Evolutionary conservation across 2,888 invertebrate genomes (phyloP).

Genomic region (Parnassius apollo): DNA sequence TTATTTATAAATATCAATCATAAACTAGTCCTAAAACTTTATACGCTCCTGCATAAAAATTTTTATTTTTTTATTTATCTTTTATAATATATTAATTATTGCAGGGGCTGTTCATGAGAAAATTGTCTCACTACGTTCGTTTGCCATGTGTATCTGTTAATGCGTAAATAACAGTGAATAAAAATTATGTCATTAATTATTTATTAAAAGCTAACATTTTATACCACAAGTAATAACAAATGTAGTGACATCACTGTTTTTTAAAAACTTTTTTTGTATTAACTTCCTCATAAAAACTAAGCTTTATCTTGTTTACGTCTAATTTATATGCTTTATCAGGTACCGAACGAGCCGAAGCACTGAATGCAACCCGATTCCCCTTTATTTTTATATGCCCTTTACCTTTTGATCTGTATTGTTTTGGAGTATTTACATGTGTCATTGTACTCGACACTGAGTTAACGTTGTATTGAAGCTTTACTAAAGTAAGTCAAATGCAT

Average conservation of each 20-base stretch:
- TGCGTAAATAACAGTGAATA: no score
- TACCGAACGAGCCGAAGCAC: constrained; percentile 11
- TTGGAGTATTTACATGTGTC: constrained; percentile 42
- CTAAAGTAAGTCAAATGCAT: no score
- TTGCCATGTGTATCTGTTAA: no score
- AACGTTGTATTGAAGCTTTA: background rate
- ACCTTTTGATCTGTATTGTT: constrained; percentile 60
- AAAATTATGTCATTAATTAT: no score
- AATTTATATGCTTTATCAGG: constrained; percentile 10
- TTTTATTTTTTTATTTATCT: no score
- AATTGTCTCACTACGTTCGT: background rate
- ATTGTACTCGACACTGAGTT: constrained; percentile 28
- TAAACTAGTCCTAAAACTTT: constrained; percentile 12
- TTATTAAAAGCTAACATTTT: no score
- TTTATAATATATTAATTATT: background rate
- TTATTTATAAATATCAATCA: no score
- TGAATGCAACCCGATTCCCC: constrained; percentile 29
- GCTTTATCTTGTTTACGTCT: constrained; percentile 2
- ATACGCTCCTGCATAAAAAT: background rate
- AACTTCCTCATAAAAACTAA: no score
- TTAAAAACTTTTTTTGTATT: background rate
- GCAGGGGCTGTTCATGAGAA: background rate
- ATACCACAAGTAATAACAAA: no score
- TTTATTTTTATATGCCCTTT: constrained; percentile 40
- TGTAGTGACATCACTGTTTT: background rate